Evolutionary conservation across 2,888 invertebrate species (phyloP), one percentile per base, ranked within the genome.

Genomic region (Aspidapion aeneum): DNA sequence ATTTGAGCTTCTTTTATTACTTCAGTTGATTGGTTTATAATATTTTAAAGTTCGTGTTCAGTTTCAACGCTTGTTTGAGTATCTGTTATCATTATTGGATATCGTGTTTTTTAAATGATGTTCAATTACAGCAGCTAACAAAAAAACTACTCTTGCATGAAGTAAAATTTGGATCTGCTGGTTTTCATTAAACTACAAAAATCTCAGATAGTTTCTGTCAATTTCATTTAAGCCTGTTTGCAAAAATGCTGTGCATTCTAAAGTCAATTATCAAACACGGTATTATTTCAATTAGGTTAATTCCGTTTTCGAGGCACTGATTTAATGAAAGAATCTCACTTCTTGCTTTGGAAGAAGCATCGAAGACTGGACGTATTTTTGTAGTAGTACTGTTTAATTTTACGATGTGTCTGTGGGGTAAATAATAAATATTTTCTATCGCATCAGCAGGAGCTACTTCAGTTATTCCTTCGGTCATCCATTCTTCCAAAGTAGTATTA

Each of bases 131-230:
- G 61, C 66, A 18, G 64, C 65, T 17, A 69, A 50, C 16, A 66
- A 56, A 60, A 69, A 64, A 12, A 63, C 63, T 9, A 65, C 60
- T 20, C 67, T 18, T 21, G 22, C 48, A 54, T 69, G 68, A 1
- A 59, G 59, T 49, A 48, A 69, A 18, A 67, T 51, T 35, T 52
- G 60, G 35, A 22, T 49, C 21, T 66, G 52, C 1, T 59, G 61
- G 1, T 66, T 56, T 18, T 12, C 16, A 18, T 63, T 52, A 9
- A 64, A 67, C 72, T 72, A 72, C 5, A 76, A 63, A 64, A 75
- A 75, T 57, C 69, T 35, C 1, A 74, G 58, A 60, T 63, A 73
- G 55, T 74, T 66, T 56, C 75, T 58, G 55, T 77, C 74, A 3
- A 63, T 50, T 62, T 64, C 22, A 7, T 62, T 19, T 0, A 74